Evolutionary conservation across 1,140 invertebrate species (phyloP).

Genomic region (Callitettix versicolor): DNA sequence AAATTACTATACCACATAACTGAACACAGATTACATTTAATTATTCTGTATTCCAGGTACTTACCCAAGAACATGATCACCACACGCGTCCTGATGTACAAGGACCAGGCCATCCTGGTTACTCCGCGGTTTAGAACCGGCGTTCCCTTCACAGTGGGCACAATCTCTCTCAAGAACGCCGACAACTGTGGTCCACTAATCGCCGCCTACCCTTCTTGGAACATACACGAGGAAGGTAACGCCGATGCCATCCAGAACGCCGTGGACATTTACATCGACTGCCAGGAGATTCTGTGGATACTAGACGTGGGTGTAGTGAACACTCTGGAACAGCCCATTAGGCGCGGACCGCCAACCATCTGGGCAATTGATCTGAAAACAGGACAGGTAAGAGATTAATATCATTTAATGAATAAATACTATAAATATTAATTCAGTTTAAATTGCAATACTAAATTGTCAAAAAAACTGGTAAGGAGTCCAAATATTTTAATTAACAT

Average conservation of each 20-base stretch:
- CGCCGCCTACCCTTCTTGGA: conserved; percentile 49
- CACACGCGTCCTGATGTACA: conserved; percentile 46
- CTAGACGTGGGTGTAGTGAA: conserved; percentile 55
- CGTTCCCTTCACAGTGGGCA: conserved; percentile 48
- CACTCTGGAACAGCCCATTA: conserved; percentile 46
- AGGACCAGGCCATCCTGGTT: conserved; percentile 43
- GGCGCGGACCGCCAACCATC: conserved; percentile 52
- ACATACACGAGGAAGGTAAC: conserved; percentile 48
- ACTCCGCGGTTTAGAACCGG: conserved; percentile 46
- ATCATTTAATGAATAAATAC: background rate
- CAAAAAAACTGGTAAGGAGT: no score
- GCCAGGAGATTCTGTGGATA: conserved; percentile 51
- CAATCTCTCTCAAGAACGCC: conserved; percentile 36
- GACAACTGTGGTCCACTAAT: conserved; percentile 36
- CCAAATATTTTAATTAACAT: no score
- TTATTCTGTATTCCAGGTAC: conserved; percentile 36
- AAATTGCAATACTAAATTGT: background rate
- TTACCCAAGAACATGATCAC: conserved; percentile 45
- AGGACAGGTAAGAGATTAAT: conserved; percentile 34
- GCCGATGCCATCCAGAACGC: conserved; percentile 47
- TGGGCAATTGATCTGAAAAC: conserved; percentile 46
- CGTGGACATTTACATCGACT: conserved; percentile 46
- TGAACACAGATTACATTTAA: no score
- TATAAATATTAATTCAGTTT: conserved; percentile 1
- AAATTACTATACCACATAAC: no score